A percentile compares a stretch with the other conserved stretches of the same genome.
Conservation (phyloP, 1,140 invertebrate species). For the Brachionus sp. region DNA sequence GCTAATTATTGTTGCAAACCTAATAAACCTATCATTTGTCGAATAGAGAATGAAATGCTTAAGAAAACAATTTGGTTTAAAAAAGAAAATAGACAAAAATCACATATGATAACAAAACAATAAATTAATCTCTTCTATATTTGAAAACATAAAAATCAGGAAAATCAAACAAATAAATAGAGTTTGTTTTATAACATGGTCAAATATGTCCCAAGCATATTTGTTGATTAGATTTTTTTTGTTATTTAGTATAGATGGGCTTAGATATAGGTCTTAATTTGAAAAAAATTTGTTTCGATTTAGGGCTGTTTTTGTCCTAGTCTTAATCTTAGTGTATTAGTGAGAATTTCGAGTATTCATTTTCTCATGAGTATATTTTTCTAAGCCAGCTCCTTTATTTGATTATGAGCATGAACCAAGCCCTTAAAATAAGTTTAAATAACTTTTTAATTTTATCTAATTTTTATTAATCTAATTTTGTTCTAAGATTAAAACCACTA, state of each 20-base stretch:
- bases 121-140: background rate
- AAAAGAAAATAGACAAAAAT: background rate
- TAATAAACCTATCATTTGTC: background rate
- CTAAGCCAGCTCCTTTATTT: slow-evolving; percentile 5
- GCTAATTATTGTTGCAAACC: background rate
- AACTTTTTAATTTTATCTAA: slow-evolving; percentile 6
- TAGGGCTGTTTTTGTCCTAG: background rate
- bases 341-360: background rate
- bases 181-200: slow-evolving; percentile 9
- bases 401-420: background rate
- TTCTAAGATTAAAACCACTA: background rate
- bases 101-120: slow-evolving; percentile 4
- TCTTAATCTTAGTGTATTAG: background rate
- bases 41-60: slow-evolving; percentile 3
- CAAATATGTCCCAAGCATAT: slow-evolving; percentile 6
- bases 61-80: background rate
- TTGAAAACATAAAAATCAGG: background rate
- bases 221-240: background rate
- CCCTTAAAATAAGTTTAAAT: slow-evolving; percentile 4
- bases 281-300: background rate
- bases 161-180: background rate
- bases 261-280: background rate
- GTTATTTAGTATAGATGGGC: background rate
- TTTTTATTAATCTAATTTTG: background rate
- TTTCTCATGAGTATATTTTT: background rate